Conservation (phyloP, 2,888 invertebrate genomes). For the Archaeoteleia sp. region DNA sequence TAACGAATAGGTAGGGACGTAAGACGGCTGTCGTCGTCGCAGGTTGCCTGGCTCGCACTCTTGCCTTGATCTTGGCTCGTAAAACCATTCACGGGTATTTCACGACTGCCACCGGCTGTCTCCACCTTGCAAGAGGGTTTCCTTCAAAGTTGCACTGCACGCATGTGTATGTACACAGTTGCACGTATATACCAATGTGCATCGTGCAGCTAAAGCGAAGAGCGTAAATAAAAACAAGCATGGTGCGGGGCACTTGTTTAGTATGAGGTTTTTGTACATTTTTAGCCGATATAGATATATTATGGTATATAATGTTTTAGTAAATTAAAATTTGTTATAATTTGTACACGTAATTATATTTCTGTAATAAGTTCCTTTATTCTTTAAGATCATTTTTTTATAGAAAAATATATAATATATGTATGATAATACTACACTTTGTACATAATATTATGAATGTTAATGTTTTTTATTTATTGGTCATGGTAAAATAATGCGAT, state of each 20-base stretch:
- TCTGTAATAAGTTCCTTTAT: too few species aligned
- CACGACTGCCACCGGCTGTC: constrained; percentile 54
- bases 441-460: too few species aligned
- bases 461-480: too few species aligned
- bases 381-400: too few species aligned
- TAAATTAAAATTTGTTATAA: too few species aligned
- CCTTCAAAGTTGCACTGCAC: constrained; percentile 53
- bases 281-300: neutral
- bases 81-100: constrained; percentile 59
- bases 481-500: too few species aligned
- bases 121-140: constrained; percentile 62
- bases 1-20: constrained; percentile 21
- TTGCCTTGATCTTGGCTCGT: constrained; percentile 52
- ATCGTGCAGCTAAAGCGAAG: constrained; percentile 25
- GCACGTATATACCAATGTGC: constrained; percentile 20
- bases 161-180: constrained; percentile 24
- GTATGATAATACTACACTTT: too few species aligned
- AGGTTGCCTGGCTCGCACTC: constrained; percentile 54
- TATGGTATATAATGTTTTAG: too few species aligned
- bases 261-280: too few species aligned
- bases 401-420: too few species aligned
- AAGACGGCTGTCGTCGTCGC: constrained; percentile 42
- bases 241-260: constrained; percentile 43
- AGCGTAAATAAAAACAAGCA: constrained; percentile 40
- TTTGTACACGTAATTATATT: too few species aligned